A percentile compares a stretch with the other conserved stretches of the same genome.
Conservation (phyloP, 2,797 vertebrate genomes). For the Sebastes goodei region DNA sequence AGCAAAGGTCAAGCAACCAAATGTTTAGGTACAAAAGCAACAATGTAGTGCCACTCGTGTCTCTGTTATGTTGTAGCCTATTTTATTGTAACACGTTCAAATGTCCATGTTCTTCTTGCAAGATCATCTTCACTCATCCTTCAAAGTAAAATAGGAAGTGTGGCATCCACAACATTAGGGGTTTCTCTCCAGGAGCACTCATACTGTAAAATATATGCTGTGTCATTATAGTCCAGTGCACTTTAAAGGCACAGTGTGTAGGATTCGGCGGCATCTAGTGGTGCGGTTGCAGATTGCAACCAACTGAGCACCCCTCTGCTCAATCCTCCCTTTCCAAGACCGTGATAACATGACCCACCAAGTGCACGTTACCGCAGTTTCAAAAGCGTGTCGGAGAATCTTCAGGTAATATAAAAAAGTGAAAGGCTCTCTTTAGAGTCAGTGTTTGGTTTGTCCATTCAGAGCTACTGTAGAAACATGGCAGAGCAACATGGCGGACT, state of each 20-base stretch:
- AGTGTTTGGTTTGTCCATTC: too few species aligned
- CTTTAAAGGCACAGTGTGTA: background rate
- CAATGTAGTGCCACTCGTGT: background rate
- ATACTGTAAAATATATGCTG: background rate
- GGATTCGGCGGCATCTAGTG: too few species aligned
- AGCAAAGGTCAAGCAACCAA: background rate
- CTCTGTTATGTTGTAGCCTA: background rate
- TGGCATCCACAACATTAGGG: background rate
- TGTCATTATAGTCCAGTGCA: background rate
- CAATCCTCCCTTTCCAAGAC: too few species aligned
- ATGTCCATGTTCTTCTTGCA: background rate
- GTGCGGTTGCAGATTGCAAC: too few species aligned
- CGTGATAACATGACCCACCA: too few species aligned
- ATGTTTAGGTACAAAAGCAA: background rate
- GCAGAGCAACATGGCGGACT: too few species aligned
- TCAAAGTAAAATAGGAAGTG: background rate
- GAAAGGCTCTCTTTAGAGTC: too few species aligned
- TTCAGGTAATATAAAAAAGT: too few species aligned
- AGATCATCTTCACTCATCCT: background rate
- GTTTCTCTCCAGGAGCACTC: background rate
- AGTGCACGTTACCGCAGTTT: too few species aligned
- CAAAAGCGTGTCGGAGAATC: too few species aligned
- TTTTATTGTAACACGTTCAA: background rate
- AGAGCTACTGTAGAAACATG: too few species aligned
- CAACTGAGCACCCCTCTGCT: too few species aligned